Base-by-base conservation (phyloP, 2,797 vertebrate species). In the Triplophysa bombifrons region DNA sequence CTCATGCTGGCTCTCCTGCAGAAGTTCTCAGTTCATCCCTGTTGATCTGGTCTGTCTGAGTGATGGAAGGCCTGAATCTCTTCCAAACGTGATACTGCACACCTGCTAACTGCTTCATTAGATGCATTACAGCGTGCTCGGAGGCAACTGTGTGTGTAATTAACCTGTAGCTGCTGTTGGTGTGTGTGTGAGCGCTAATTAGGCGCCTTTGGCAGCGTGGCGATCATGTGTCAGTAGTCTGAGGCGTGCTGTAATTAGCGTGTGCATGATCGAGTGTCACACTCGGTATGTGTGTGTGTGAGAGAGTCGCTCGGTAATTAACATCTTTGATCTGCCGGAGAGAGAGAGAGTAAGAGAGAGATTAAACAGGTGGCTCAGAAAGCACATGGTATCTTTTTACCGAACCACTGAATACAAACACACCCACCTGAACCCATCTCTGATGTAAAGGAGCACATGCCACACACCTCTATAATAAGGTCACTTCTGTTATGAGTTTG, bases 81-180 rank as follows among this genome's bases (percentile, higher is more conserved):
- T 71, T 70, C 68, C 83, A 72, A 85, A 85, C 51, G 55, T 79
- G 84, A 86, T 83, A 74, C 82, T 66, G 22, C 84, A 83, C 87
- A 88, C 86, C 87, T 88, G 87, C 79, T 78, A 82, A 81, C 77
- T 72, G 78, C 60, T 75, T 80, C 84, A 85, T 87, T 85, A 87
- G 78, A 77, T 74, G 11, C 17, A 66, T 84, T 85, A 82, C 78
- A 72, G 67, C 68, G 38, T 25, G 81, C 85, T 83, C 41, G 72
- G 69, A 80, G 83, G 79, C 74, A 77, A 34, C 63, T 71, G 51
- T 73, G 84, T 80, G 83, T 81, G 84, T 85, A 82, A 87, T 85
- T 84, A 82, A 80, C 81, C 82, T 80, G 56, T 79, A 71, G 80
- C 44, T 82, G 74, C 66, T 22, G 65, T 69, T 48, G 46, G 72